Base-by-base conservation (phyloP, 2,113 vertebrate species). In the Prunella fulvescens region DNA sequence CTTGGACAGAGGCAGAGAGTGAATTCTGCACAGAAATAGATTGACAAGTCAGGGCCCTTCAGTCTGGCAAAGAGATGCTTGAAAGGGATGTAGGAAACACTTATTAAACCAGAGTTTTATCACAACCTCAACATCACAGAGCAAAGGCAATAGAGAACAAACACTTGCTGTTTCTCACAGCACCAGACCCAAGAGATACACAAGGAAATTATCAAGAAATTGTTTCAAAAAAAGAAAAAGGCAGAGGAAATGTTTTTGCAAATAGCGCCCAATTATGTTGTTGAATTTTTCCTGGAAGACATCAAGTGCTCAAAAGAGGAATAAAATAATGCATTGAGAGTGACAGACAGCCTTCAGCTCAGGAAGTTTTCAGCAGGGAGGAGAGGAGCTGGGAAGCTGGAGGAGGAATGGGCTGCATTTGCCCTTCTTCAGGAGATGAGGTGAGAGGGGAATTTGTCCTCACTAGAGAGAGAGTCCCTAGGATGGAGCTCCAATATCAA, bases 91-190 rank as follows among this genome's bases (percentile, higher is more conserved):
- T 12, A 54, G 81, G 50, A 85, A 39, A 86, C 50, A 19, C 8
- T 39, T 82, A 10, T 19, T 33, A 74, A 62, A 89, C 18, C 35
- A 31, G 45, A 44, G n/a, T 53, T 79, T 77, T 86, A 48, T 71
- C 74, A 31, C 22, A 42, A 19, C 31, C 57, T 88, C 57, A 60
- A 1, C 53, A 47, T 11, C n/a, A 19, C 0, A 0, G 31, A 67
- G 66, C 72, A 56, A 51, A 74, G 66, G 26, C 19, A 90, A 25
- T 0, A 57, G 18, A 79, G 66, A 87, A 48, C 6, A 85, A 89
- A 62, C 3, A n/a, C 5, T 60, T 44, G 17, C 39, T 67, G 26
- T 25, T 91, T 51, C 47, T 83, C 39, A 48, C 50, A 77, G 54
- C 62, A 45, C n/a, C 76, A 90, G 64, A 42, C 29, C 62, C 45